Evolutionary conservation across 2,797 vertebrate species (phyloP), one percentile per base, ranked within the genome.

Genomic region (Typhlichthys subterraneus): DNA sequence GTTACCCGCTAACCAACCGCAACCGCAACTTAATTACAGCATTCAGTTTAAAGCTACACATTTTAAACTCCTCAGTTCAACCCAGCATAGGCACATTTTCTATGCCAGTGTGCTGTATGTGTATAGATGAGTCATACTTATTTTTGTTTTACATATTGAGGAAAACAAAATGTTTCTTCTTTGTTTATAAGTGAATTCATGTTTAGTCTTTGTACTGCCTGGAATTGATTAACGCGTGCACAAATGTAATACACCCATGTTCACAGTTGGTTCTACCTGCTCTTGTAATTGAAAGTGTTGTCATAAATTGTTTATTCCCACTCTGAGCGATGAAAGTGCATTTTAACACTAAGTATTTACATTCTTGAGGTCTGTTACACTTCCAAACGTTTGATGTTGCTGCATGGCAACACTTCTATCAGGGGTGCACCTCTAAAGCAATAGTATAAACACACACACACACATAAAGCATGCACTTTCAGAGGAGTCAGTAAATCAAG

Each of bases 351-450:
- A 76, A 80, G 60, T 82, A 58, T 85, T 82, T 86, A 68, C 82
- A 73, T 68, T 65, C 50, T 53, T 81, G 84, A 87, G 66, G 79
- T 80, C 77, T 86, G 83, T 85, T 79, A 64, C 70, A 61, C 68
- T 47, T 87, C 80, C 84, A 86, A 77, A 69, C 81, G 72, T 83
- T 86, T 83, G 77, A 81, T 74, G 75, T 76, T n/a, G 58, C 82
- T 79, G 67, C 61, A 72, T 85, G 75, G 84, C 81, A 81, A 67
- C 75, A 69, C 72, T 70, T 84, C 80, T 79, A 57, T 87, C 67
- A 70, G 74, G 65, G 11, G n/a, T 9, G 33, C 53, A 19, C 57
- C 52, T 45, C 23, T 33, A 56, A 45, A 33, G 17, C 13, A 60
- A 50, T 72, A 45, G 71, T 50, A 55, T 75, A 80, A 51, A 65